phyloP scores from a whole-genome alignment of 2,797 vertebrate species.

The Eulemur albifrons region DNA sequence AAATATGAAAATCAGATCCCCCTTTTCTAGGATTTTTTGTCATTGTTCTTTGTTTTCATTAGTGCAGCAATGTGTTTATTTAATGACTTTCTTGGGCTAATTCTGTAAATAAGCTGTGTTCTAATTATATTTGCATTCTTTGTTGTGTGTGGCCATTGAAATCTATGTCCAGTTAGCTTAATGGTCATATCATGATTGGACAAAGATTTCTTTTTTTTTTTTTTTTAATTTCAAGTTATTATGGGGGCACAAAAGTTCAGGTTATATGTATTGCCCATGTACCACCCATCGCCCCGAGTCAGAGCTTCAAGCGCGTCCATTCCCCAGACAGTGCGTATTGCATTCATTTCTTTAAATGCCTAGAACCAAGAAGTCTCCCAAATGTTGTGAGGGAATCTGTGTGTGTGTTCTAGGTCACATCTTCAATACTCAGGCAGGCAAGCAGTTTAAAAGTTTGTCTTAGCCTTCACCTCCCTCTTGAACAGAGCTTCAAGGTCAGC shows the following conservation, averaged over 20 bases:
- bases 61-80: not conserved
- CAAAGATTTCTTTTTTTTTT: not conserved
- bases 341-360: not conserved
- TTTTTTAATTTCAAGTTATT: too few relatives aligned
- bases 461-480: not conserved
- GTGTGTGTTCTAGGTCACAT: not conserved
- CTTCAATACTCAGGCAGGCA: not conserved
- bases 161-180: not conserved
- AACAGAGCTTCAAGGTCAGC: not conserved
- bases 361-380: not conserved
- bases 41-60: not conserved
- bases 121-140: not conserved
- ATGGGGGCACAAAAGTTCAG: too few relatives aligned
- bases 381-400: not conserved
- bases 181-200: not conserved
- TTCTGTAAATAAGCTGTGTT: not conserved
- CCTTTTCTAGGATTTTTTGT: not conserved
- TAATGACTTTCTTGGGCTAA: not conserved
- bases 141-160: not conserved
- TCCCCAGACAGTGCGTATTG: too few relatives aligned
- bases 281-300: too few relatives aligned
- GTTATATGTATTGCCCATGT: too few relatives aligned
- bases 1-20: not conserved
- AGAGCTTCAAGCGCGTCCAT: too few relatives aligned
- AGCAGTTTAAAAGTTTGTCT: not conserved